These are phyloP conservation scores for Rhopilema esculentum DNA, from an alignment of 30 jellyfish, hydroid and myxozoan species.

Conservation along the genomic window DNA sequence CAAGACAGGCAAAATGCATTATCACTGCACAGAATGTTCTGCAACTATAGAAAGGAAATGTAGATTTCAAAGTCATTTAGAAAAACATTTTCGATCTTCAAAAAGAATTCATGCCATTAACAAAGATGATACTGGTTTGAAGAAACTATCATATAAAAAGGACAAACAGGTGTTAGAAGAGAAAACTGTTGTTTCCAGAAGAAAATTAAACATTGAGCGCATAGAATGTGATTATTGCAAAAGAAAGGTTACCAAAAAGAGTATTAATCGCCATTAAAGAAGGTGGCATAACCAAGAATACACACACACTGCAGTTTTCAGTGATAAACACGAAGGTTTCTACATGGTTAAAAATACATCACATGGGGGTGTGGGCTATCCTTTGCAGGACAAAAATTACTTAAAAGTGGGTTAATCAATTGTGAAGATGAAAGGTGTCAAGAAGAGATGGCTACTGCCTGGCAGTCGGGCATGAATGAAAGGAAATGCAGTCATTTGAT, in stretches of 20 bases:
- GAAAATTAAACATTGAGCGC: neutral
- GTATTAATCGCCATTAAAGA: constrained; percentile 3
- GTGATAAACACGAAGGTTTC: constrained; percentile 10
- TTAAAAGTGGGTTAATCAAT: neutral
- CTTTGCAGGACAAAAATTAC: constrained; percentile 42
- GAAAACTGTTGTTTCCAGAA: neutral
- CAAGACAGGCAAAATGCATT: neutral
- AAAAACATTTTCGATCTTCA: neutral
- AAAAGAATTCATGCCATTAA: neutral
- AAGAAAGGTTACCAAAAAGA: neutral
- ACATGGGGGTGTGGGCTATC: constrained; percentile 46
- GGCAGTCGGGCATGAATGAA: constrained; percentile 26
- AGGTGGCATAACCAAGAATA: neutral
- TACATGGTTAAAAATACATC: constrained; percentile 21
- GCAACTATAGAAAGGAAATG: neutral
- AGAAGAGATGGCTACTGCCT: constrained; percentile 24
- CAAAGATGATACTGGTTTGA: neutral
- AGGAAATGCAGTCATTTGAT: constrained; percentile 39
- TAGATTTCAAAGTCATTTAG: neutral
- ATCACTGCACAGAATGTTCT: constrained; percentile 24
- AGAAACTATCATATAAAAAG: neutral
- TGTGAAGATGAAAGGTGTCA: constrained; percentile 45
- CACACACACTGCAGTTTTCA: constrained; percentile 1
- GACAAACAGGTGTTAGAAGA: neutral
- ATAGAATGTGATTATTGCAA: constrained; percentile 6